These are phyloP conservation scores for Mercenaria mercenaria DNA, from an alignment of 1,140 invertebrate species.

Conservation along the genomic window DNA sequence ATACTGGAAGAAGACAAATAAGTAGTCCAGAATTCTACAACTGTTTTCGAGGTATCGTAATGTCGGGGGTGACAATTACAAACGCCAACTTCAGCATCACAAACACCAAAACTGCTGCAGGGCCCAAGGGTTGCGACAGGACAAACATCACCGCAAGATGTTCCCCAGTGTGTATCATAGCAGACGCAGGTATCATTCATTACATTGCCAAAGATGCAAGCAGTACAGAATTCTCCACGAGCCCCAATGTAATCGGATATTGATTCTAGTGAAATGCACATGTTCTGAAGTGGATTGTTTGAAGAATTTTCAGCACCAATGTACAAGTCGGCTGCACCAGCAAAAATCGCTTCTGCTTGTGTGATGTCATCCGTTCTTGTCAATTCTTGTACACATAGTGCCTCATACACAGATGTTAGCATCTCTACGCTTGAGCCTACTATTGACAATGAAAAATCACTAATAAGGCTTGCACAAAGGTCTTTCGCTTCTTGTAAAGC, in stretches of 20 bases:
- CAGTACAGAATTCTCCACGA: background rate
- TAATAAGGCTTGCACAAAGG: conserved; percentile 31
- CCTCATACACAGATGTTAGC: background rate
- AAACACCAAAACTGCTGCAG: conserved; percentile 67
- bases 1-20: background rate
- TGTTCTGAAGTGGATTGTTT: conserved; percentile 15
- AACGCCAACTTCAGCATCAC: conserved; percentile 31
- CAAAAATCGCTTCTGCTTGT: conserved; percentile 31
- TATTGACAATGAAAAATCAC: background rate
- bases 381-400: conserved; percentile 43
- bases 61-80: conserved; percentile 70
- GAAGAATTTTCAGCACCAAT: conserved; percentile 10
- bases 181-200: conserved; percentile 64
- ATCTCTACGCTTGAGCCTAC: background rate
- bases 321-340: conserved; percentile 58
- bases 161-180: conserved; percentile 65
- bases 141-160: conserved; percentile 63
- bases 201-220: conserved; percentile 70
- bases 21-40: conserved; percentile 49
- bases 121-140: conserved; percentile 47
- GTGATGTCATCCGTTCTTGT: conserved; percentile 8
- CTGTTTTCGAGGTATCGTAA: conserved; percentile 25
- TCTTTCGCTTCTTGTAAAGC: background rate
- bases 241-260: conserved; percentile 44
- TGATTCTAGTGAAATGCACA: conserved; percentile 18